phyloP scores from a whole-genome alignment of 2,797 vertebrate species.

The Gila robusta region DNA sequence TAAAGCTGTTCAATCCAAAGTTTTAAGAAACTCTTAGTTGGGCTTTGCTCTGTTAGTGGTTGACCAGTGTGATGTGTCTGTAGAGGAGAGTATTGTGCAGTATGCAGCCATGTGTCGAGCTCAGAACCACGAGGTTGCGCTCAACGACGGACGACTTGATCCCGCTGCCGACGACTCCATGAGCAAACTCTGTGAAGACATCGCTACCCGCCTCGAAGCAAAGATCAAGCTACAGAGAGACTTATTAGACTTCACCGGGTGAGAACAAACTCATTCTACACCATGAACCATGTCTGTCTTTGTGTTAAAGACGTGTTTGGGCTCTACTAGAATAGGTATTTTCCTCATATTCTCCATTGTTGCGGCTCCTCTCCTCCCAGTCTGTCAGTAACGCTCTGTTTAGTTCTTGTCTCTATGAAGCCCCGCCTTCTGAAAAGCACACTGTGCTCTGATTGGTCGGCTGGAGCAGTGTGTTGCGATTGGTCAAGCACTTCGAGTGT shows the following conservation, averaged over 20 bases:
- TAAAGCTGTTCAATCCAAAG: background rate
- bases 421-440: background rate
- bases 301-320: background rate
- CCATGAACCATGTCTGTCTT: background rate
- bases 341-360: background rate
- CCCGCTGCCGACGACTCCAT: conserved; percentile 69
- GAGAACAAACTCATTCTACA: conserved; percentile 1
- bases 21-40: background rate
- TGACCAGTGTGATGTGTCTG: background rate
- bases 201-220: conserved; percentile 71
- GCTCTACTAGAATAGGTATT: background rate
- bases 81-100: conserved; percentile 74
- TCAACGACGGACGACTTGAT: conserved; percentile 62
- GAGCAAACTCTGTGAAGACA: conserved; percentile 81
- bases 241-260: conserved; percentile 40
- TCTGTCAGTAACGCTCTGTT: background rate
- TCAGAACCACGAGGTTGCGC: conserved; percentile 67
- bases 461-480: background rate
- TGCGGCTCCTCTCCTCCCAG: background rate
- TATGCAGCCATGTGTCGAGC: conserved; percentile 70
- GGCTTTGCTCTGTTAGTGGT: background rate
- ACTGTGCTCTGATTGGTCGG: background rate
- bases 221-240: conserved; percentile 70
- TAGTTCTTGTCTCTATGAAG: background rate
- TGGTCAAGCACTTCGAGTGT: background rate